These are phyloP conservation scores for Toxostoma redivivum DNA, from an alignment of 2,113 vertebrate species.

Conservation along the genomic window DNA sequence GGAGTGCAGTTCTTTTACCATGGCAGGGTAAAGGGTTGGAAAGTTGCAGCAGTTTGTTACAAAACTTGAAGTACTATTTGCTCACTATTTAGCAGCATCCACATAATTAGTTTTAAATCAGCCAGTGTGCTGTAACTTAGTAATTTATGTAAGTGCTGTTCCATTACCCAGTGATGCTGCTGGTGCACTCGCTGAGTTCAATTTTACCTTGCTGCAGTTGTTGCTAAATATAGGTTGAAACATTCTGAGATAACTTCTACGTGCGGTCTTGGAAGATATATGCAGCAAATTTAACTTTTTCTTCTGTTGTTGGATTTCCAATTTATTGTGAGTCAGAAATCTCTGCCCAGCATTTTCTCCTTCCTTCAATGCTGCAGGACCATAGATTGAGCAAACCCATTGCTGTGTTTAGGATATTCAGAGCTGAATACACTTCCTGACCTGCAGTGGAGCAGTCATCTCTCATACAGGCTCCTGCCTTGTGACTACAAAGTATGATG, in stretches of 20 bases:
- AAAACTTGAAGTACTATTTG: not conserved
- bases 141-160: conserved; percentile 19
- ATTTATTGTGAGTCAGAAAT: not conserved
- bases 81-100: conserved; percentile 1
- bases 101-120: conserved; percentile 26
- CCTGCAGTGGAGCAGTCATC: not conserved
- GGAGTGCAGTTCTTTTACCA: not conserved
- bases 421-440: not conserved
- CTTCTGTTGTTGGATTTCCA: not conserved
- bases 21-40: not conserved
- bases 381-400: not conserved
- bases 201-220: conserved; percentile 19
- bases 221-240: not conserved
- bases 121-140: not conserved
- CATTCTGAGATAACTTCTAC: not conserved
- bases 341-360: not conserved
- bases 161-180: not conserved
- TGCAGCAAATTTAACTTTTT: not conserved
- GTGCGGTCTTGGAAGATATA: not conserved
- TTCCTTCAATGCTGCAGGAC: not conserved
- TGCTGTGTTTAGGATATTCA: not conserved
- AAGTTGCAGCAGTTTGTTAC: not conserved
- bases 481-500: not conserved
- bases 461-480: not conserved
- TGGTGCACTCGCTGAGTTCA: not conserved